phyloP scores from a whole-genome alignment of 2,113 vertebrate species.

The Lathamus discolor region DNA sequence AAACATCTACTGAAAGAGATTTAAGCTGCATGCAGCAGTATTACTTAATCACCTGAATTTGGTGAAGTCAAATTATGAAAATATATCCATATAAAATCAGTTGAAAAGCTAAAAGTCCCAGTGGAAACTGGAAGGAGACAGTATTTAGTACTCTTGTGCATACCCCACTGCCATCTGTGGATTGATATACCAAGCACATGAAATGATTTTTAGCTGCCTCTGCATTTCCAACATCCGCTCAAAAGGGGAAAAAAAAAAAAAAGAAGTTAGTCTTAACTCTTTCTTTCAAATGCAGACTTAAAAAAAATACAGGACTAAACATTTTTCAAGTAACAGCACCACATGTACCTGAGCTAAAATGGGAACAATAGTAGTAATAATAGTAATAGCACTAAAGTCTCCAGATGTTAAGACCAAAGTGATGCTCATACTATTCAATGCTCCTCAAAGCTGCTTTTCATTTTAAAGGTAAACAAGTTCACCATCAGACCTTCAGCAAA shows the following conservation, averaged over 20 bases:
- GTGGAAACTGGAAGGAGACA: neutral
- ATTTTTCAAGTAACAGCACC: neutral
- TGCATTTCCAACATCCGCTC: neutral
- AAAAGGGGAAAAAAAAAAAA: neutral
- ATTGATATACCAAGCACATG: neutral
- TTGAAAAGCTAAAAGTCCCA: neutral
- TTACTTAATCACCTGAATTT: neutral
- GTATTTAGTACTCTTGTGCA: neutral
- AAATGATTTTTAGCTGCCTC: neutral
- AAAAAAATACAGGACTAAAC: neutral
- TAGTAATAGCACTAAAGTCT: neutral
- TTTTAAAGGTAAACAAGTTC: neutral
- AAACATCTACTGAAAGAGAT: neutral
- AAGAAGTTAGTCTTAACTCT: neutral
- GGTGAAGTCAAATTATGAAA: neutral
- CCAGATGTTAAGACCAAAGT: neutral
- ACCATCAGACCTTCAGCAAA: neutral
- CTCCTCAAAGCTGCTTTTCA: neutral
- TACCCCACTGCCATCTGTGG: neutral
- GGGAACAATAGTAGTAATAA: neutral
- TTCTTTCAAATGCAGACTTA: neutral
- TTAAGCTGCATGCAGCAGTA: neutral
- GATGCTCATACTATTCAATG: neutral
- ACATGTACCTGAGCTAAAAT: neutral
- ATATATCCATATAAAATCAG: neutral